Evolutionary conservation across 2,113 vertebrate species (phyloP).

Genomic region (Corythornis vintsioides): DNA sequence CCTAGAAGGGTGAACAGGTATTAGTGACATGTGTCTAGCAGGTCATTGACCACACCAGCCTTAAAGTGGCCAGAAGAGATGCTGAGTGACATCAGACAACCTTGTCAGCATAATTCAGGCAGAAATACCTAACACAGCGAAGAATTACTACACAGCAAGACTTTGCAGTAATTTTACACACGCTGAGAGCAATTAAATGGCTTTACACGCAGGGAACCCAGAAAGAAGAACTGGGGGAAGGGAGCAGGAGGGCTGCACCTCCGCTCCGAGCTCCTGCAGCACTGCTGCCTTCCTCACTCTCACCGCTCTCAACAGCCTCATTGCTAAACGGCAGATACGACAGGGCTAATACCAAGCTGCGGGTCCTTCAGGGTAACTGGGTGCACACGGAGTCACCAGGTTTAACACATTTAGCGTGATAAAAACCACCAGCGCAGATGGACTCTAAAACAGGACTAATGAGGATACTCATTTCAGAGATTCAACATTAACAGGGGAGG

Average conservation of each 20-base stretch:
- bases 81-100: neutral
- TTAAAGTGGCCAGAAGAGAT: accelerated
- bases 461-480: neutral
- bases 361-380: no score
- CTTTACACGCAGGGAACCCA: neutral
- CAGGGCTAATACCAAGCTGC: neutral
- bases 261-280: neutral
- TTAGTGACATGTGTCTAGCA: neutral
- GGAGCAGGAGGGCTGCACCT: accelerated
- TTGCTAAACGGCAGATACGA: no score
- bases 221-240: accelerated
- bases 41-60: neutral
- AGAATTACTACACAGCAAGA: neutral
- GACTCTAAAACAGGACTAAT: neutral
- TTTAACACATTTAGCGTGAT: no score
- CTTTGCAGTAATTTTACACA: no score
- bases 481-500: accelerated
- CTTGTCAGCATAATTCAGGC: neutral
- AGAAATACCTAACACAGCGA: accelerated
- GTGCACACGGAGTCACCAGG: neutral
- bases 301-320: neutral
- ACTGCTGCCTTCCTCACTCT: neutral
- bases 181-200: accelerated
- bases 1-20: accelerated
- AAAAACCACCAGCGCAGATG: neutral